These are phyloP conservation scores for Oreochromis niloticus DNA, from an alignment of 2,113 vertebrate species.

Conservation along the genomic window DNA sequence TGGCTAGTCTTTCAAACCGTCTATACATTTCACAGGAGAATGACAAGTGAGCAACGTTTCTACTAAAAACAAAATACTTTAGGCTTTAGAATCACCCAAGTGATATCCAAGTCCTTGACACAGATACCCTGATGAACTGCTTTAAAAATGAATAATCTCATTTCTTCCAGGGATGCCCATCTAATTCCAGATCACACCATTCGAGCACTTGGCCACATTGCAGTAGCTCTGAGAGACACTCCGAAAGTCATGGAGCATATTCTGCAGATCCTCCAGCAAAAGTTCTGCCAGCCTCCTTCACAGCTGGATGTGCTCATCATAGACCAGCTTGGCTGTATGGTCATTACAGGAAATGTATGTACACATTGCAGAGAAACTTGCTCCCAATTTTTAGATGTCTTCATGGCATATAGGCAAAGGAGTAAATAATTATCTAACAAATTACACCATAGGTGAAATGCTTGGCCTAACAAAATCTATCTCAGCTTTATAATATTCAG, in stretches of 20 bases:
- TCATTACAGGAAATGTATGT: conserved; percentile 94
- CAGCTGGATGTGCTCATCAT: conserved; percentile 91
- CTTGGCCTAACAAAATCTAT: neutral
- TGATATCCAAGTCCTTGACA: neutral
- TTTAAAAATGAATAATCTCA: conserved; percentile 2
- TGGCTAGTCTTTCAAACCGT: conserved; percentile 94
- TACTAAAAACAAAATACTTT: neutral
- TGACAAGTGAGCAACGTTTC: conserved; percentile 80
- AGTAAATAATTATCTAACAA: neutral
- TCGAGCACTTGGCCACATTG: conserved; percentile 90
- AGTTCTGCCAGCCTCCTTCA: conserved; percentile 93
- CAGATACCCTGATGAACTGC: neutral
- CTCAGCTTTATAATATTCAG: neutral
- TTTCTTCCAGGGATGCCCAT: conserved; percentile 82
- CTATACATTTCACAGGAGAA: conserved; percentile 97
- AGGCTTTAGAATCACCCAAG: neutral
- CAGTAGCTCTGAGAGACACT: conserved; percentile 90
- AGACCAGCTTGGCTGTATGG: conserved; percentile 94
- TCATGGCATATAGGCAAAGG: neutral
- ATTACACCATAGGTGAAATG: neutral
- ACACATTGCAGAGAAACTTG: neutral
- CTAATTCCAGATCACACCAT: conserved; percentile 97
- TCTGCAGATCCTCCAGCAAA: conserved; percentile 94
- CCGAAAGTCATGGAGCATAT: conserved; percentile 96
- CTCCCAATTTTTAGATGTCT: neutral